Base-by-base conservation (phyloP, 2,113 vertebrate species). In the Hypocryptadius cinnamomeus region DNA sequence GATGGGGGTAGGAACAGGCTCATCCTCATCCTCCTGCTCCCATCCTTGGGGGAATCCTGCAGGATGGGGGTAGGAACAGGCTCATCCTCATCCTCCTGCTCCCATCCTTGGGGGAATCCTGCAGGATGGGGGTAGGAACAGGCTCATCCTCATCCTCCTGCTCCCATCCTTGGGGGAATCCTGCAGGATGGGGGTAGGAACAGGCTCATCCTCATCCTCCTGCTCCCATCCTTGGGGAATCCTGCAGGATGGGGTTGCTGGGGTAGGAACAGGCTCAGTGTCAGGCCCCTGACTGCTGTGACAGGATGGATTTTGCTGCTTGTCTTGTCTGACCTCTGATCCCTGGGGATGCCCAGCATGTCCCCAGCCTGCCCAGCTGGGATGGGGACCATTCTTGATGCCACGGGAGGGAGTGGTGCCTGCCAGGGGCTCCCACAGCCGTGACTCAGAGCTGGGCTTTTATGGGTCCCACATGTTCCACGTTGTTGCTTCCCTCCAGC, bases 401-500 rank as follows among this genome's bases (percentile, higher is more conserved):
- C 77, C 69, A 15, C 1, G 56, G 80, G 87, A 68, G 51, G 90
- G 79, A 57, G 59, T 7, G 37, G 53, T 20, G 93, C 53, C 79
- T 79, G 72, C 69, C 72, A 42, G 72, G 77, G 77, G 37, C 84
- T 94, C 57, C 78, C 57, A 10, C 70, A 56, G 89, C 85, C 11
- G 0, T 65, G 64, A 89, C 86, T 93, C 88, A 51, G 69, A 78
- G 93, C 64, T 35, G 68, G 50, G 77, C 17, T 57, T 83, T 96
- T 88, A 92, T 94, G 73, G 72, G 79, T 96, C 93, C 92, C 95
- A 92, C 92, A 77, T 93, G 95, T 96, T 94, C 82, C 24, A 1
- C 82, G 87, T 39, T 82, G 85, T 80, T 9, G 15, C 68, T 89
- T 85, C 74, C 87, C 82, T 69, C 87, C 93, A 80, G 85, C 56